These are phyloP conservation scores for Lamproptera curius DNA, from an alignment of 2,888 invertebrate species.

Conservation along the genomic window DNA sequence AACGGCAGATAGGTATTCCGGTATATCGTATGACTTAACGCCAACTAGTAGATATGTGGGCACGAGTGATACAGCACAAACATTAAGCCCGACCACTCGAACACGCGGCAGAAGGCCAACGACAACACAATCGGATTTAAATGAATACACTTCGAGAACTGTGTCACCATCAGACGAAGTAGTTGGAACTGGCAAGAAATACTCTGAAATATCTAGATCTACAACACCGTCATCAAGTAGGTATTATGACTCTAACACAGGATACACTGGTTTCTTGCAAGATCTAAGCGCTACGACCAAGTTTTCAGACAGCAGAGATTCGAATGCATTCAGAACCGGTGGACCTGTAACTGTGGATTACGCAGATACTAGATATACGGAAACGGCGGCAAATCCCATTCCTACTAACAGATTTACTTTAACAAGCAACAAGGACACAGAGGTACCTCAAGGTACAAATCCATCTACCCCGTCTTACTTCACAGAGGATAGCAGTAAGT, in stretches of 20 bases:
- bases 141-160: conserved; percentile 14
- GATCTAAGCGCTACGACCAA: conserved; percentile 1
- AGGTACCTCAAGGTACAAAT: neutral
- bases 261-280: conserved; percentile 8
- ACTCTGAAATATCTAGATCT: conserved; percentile 3
- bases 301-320: conserved; percentile 8
- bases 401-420: conserved; percentile 9
- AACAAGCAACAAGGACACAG: conserved; percentile 9
- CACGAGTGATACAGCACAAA: conserved; percentile 20
- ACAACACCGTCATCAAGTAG: conserved; percentile 5
- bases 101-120: conserved; percentile 15
- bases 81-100: conserved; percentile 5
- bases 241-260: conserved; percentile 1
- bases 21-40: conserved; percentile 10
- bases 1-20: conserved; percentile 9
- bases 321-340: conserved; percentile 2
- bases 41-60: conserved; percentile 25
- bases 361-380: conserved; percentile 14
- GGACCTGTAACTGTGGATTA: conserved; percentile 13
- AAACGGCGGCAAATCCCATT: conserved; percentile 1
- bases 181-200: conserved; percentile 3
- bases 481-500: conserved; percentile 10
- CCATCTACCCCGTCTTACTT: conserved; percentile 13
- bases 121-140: conserved; percentile 1
- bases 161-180: neutral